phyloP scores from a whole-genome alignment of 2,888 invertebrate genomes.

The Diarsia brunnea region DNA sequence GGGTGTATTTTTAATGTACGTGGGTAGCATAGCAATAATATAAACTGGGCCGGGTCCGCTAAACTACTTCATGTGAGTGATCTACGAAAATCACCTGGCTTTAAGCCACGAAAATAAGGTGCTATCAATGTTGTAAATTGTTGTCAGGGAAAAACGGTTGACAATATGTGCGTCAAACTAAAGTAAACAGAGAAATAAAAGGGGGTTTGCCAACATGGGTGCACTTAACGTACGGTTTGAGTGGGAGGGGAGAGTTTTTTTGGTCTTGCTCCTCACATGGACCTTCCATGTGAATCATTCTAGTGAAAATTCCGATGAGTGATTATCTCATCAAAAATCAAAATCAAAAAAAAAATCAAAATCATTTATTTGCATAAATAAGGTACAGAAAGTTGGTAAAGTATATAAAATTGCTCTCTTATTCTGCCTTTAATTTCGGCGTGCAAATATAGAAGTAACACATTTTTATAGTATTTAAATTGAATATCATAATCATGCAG shows the following conservation, averaged over 20 bases:
- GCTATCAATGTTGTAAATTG: neutral
- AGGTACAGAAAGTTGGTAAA: too few relatives aligned
- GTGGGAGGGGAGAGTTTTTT: neutral
- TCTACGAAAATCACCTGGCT: constrained; percentile 1
- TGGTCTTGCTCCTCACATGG: too few relatives aligned
- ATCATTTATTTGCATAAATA: too few relatives aligned
- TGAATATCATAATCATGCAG: too few relatives aligned
- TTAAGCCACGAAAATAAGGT: neutral
- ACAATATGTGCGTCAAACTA: constrained; percentile 8
- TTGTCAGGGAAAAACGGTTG: neutral
- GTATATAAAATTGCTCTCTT: too few relatives aligned
- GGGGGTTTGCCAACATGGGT: neutral
- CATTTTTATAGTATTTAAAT: too few relatives aligned
- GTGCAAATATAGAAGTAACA: too few relatives aligned
- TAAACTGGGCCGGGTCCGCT: neutral
- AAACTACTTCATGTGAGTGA: neutral
- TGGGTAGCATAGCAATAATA: constrained; percentile 27
- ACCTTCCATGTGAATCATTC: too few relatives aligned
- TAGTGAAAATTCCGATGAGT: too few relatives aligned
- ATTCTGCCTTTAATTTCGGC: too few relatives aligned
- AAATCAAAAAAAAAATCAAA: too few relatives aligned
- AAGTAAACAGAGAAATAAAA: constrained; percentile 12
- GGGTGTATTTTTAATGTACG: constrained; percentile 39
- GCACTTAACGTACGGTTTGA: constrained; percentile 8
- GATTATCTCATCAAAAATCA: too few relatives aligned